These are phyloP conservation scores for Clarias pachynema DNA, from an alignment of 2,797 vertebrate species.

Conservation along the genomic window DNA sequence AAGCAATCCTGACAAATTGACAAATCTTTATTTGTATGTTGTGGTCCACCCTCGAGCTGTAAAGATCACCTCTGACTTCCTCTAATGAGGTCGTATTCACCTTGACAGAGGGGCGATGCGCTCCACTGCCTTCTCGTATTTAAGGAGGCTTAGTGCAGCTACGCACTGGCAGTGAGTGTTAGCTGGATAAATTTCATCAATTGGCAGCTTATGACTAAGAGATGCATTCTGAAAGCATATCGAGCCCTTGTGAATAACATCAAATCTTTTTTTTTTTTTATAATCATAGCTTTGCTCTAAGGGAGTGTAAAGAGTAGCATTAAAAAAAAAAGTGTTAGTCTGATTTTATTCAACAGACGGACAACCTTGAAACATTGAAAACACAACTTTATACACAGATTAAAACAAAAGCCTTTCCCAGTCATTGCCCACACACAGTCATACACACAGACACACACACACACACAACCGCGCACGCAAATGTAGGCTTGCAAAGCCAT, in stretches of 20 bases:
- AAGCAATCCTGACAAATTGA: background rate
- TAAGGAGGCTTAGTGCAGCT: constrained; percentile 71
- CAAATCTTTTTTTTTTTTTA: constrained; percentile 59
- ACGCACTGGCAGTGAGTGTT: constrained; percentile 68
- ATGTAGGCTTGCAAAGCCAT: constrained; percentile 21
- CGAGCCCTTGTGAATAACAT: constrained; percentile 67
- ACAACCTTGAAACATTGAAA: constrained; percentile 19
- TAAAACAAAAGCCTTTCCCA: constrained; percentile 15
- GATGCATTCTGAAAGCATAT: constrained; percentile 69
- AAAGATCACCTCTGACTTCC: constrained; percentile 35
- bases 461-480: constrained; percentile 4
- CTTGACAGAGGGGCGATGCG: constrained; percentile 34
- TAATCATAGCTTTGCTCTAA: constrained; percentile 71
- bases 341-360: constrained; percentile 55
- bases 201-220: constrained; percentile 79
- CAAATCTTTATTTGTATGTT: constrained; percentile 14
- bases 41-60: background rate
- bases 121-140: constrained; percentile 59
- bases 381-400: constrained; percentile 38
- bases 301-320: constrained; percentile 58
- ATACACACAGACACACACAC: constrained; percentile 38
- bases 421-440: constrained; percentile 2
- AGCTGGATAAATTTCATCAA: constrained; percentile 71
- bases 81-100: constrained; percentile 45
- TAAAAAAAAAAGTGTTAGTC: constrained; percentile 46